Percentiles rank a stretch among this genome's conserved stretches.
Evolutionary conservation across 2,888 invertebrate species (phyloP).

Genomic region (Thalpophila matura): DNA sequence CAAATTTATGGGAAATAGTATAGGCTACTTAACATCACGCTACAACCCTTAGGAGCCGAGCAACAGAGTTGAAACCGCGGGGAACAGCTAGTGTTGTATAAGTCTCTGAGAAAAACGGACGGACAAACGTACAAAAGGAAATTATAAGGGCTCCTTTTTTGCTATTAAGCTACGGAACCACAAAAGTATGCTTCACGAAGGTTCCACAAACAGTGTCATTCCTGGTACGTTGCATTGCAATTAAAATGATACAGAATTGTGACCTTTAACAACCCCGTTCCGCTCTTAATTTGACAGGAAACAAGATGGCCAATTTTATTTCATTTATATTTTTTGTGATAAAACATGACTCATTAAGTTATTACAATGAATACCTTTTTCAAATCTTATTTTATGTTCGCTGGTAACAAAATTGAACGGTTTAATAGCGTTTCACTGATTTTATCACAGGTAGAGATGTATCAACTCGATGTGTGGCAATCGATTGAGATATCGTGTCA

Average conservation of each 20-base stretch:
- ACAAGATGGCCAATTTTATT: not conserved
- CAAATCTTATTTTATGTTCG: not conserved
- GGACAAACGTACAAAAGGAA: no score
- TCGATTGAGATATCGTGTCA: slow-evolving; percentile 20
- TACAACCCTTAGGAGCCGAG: no score
- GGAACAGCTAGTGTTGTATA: no score
- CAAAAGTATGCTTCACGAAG: no score
- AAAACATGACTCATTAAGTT: not conserved
- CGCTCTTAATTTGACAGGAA: not conserved
- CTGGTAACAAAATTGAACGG: not conserved
- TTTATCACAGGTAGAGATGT: slow-evolving; percentile 16
- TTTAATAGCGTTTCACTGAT: slow-evolving; percentile 4
- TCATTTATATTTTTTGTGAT: slow-evolving; percentile 1
- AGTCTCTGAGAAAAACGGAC: no score
- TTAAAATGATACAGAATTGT: not conserved
- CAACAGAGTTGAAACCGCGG: no score
- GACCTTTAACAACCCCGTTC: not conserved
- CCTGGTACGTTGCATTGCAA: no score
- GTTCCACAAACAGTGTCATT: no score
- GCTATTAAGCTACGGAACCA: no score
- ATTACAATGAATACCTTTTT: slow-evolving; percentile 1
- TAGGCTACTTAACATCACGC: no score
- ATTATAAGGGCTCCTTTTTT: no score
- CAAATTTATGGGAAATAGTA: no score
- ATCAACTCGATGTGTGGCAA: slow-evolving; percentile 7